Evolutionary conservation across 2,888 invertebrate genomes (phyloP).

Genomic region (Lasioglossum figueresi): DNA sequence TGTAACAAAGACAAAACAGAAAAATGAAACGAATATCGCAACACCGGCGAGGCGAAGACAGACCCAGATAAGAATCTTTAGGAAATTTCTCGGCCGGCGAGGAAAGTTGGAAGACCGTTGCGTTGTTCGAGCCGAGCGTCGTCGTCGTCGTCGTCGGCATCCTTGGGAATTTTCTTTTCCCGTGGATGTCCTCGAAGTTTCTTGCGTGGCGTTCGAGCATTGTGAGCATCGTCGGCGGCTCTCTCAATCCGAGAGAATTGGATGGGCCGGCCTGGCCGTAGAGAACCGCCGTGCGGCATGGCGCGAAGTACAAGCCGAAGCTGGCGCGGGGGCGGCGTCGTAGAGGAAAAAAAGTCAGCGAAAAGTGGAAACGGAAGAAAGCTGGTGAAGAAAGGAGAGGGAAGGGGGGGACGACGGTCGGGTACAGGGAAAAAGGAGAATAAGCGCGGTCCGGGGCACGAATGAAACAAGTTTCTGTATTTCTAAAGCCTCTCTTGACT

Average conservation of each 20-base stretch:
- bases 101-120: neutral
- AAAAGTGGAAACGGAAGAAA: neutral
- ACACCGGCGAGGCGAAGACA: neutral
- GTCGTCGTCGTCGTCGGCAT: neutral
- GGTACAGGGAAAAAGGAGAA: constrained; percentile 26
- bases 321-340: neutral
- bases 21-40: neutral
- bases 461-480: constrained; percentile 72
- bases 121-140: neutral
- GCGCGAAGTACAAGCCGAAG: neutral
- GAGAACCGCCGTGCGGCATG: neutral
- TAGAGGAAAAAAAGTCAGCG: neutral
- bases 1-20: no score
- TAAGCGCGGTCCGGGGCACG: constrained; percentile 26
- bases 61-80: neutral
- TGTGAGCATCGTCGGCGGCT: constrained; percentile 5
- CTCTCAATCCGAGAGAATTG: constrained; percentile 1
- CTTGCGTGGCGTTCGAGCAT: neutral
- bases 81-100: neutral
- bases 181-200: constrained; percentile 5
- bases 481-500: constrained; percentile 67
- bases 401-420: constrained; percentile 18
- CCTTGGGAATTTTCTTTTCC: neutral
- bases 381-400: neutral
- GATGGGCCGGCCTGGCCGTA: neutral